Base-by-base conservation (phyloP, 1,140 invertebrate genomes). In the Matsumurasca onukii region DNA sequence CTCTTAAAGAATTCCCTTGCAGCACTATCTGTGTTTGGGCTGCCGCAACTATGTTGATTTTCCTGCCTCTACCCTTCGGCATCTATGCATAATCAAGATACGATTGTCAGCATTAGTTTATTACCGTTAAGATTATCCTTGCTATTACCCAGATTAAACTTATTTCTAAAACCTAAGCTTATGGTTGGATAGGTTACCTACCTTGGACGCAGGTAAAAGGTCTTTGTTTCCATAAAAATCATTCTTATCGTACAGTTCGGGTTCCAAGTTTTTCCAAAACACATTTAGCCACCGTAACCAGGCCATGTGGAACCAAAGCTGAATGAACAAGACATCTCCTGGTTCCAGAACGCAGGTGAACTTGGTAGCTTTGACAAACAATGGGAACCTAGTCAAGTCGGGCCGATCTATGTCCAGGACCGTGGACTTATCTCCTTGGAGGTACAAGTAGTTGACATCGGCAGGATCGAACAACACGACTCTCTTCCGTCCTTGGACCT, bases 231-330 rank as follows among this genome's bases (percentile, higher is more conserved):
- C 85, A 75, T 87, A 87, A 15, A 80, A 77, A 74, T 86, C 85
- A 70, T 82, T 83, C 66, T 79, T 81, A 70, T 86, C 83, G 74
- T 87, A 87, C 2, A 82, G 69, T 31, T 72, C 68, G 31, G 72
- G 66, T 9, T 78, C 73, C 59, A 86, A 74, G 73, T 86, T 80
- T 71, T 80, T 83, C 86, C 86, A 87, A 77, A 87, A 87, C 1
- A 86, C 80, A 76, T 87, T 87, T n/a, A n/a, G n/a, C n/a, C n/a
- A n/a, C n/a, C n/a, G n/a, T n/a, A n/a, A n/a, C 0, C 87, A 82
- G 13, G 84, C 83, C 49, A 87, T 77, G 72, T 88, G 86, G 71
- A 86, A 86, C 86, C 86, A 88, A n/a, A 87, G 75, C 24, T 86
- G 86, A 67, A 88, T 86, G 70, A 83, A 87, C 39, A 88, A 72